Conservation (phyloP, 2,797 vertebrate species). For the Chelmon rostratus region DNA sequence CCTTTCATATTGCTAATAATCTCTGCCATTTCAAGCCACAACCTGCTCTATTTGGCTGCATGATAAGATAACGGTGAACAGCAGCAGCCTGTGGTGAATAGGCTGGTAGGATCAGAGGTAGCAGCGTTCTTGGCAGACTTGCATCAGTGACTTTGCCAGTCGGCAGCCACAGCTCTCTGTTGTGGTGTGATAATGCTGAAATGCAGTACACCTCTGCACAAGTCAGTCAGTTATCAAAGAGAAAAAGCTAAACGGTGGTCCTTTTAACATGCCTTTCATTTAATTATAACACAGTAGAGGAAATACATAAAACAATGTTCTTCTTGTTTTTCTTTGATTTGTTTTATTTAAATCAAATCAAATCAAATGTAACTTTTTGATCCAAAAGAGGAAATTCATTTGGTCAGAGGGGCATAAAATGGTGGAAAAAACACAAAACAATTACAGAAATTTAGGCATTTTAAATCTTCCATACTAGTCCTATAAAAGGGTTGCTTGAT, state of each 20-base stretch:
- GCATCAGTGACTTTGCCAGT: not conserved
- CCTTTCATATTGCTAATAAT: not conserved
- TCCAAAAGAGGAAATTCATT: not conserved
- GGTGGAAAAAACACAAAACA: not conserved
- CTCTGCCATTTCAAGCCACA: not conserved
- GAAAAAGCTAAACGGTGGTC: not conserved
- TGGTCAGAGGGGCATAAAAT: not conserved
- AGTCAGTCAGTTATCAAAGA: not conserved
- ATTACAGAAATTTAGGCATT: not conserved
- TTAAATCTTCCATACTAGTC: not conserved
- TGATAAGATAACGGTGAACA: not conserved
- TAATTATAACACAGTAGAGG: not conserved
- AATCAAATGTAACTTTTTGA: not conserved
- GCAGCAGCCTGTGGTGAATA: not conserved
- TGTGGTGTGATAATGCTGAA: not conserved
- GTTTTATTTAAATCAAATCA: constrained; percentile 8
- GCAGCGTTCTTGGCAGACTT: too few species aligned
- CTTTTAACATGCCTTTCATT: not conserved
- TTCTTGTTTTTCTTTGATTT: constrained; percentile 12
- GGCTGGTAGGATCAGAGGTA: not conserved
- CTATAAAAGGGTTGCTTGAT: not conserved
- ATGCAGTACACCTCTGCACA: not conserved
- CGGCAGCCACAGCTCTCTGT: not conserved
- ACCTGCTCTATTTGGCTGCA: not conserved
- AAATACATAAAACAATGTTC: not conserved